Percentiles rank a stretch among this genome's conserved stretches.
Evolutionary conservation across 2,113 vertebrate genomes (phyloP).

Genomic region (Chlamydotis undulata): DNA sequence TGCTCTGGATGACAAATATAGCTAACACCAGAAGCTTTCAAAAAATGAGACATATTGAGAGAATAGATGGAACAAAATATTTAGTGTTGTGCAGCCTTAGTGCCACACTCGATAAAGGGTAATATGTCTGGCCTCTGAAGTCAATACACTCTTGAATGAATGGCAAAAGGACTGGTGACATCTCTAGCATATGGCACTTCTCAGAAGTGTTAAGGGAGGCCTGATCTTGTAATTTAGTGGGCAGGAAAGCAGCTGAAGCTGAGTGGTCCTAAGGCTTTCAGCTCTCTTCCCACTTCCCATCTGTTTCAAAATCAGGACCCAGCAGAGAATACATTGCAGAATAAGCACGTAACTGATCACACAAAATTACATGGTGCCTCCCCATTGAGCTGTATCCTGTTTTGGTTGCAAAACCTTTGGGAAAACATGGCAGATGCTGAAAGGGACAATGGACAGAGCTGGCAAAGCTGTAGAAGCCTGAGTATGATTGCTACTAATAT

Average conservation of each 20-base stretch:
- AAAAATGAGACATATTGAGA: neutral
- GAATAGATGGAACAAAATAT: neutral
- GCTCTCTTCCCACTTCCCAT: constrained; percentile 35
- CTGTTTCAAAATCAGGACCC: constrained; percentile 15
- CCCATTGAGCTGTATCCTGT: neutral
- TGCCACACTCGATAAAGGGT: neutral
- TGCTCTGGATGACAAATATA: neutral
- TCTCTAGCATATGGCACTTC: constrained; percentile 30
- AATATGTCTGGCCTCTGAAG: neutral
- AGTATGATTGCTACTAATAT: neutral
- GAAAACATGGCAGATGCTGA: neutral
- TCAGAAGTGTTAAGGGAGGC: neutral
- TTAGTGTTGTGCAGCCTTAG: neutral
- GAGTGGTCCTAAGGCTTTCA: constrained; percentile 31
- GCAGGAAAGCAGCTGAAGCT: constrained; percentile 38
- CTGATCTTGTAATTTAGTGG: constrained; percentile 11
- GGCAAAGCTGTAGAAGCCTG: neutral
- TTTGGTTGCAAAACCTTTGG: neutral
- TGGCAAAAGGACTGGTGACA: neutral
- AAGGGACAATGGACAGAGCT: neutral
- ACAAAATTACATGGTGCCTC: neutral
- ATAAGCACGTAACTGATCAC: neutral
- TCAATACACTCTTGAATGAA: neutral
- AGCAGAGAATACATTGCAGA: neutral
- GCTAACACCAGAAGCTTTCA: neutral